Percentiles rank a stretch among this genome's conserved stretches.
Evolutionary conservation across 2,113 vertebrate genomes (phyloP).

Genomic region (Silurus glanis): DNA sequence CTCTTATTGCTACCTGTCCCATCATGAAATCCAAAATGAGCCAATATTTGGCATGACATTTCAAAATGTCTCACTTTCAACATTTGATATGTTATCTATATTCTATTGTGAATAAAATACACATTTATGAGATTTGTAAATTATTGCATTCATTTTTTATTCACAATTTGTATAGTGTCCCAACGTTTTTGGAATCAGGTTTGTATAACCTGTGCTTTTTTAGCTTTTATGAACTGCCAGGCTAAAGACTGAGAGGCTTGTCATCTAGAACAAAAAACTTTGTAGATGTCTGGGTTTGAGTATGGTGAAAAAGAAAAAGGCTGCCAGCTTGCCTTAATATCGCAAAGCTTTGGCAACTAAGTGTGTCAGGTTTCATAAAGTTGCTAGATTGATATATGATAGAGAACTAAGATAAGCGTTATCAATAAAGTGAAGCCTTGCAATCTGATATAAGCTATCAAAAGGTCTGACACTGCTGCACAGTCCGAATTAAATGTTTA

Average conservation of each 20-base stretch:
- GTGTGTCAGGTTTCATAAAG: background rate
- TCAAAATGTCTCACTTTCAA: no score
- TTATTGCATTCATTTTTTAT: no score
- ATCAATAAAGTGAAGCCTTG: background rate
- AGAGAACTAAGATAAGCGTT: background rate
- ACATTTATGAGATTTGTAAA: no score
- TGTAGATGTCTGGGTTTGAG: background rate
- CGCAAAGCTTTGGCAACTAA: background rate
- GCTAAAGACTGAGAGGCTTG: constrained; percentile 1
- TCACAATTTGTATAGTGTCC: no score
- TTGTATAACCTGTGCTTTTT: background rate
- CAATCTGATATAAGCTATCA: background rate
- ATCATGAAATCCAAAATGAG: no score
- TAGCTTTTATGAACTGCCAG: background rate
- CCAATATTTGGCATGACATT: no score
- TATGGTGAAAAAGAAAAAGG: constrained; percentile 14
- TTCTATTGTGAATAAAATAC: no score
- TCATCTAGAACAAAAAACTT: background rate
- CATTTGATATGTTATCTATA: no score
- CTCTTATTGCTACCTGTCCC: no score
- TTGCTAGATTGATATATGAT: background rate
- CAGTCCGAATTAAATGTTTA: background rate
- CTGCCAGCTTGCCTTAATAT: background rate
- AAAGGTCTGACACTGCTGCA: background rate
- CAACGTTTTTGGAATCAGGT: no score